phyloP scores from a whole-genome alignment of 2,797 vertebrate genomes.

The Schizothorax lantsangensis region DNA sequence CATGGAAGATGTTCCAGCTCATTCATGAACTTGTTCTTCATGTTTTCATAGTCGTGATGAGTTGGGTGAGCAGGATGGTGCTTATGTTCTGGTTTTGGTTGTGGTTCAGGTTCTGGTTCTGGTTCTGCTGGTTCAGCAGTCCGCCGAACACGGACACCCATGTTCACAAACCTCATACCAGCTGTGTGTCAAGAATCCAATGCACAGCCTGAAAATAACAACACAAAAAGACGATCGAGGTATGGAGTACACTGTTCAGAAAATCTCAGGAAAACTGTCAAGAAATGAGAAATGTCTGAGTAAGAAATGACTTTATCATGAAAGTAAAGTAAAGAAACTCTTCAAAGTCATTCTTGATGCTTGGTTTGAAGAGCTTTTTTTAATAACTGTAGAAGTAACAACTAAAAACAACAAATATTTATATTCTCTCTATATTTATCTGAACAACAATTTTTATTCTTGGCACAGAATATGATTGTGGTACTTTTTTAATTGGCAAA shows the following conservation, averaged over 20 bases:
- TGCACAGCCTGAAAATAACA: not conserved
- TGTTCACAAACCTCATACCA: constrained; percentile 70
- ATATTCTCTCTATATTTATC: not conserved
- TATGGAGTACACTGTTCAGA: not conserved
- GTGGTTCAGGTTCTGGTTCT: constrained; percentile 69
- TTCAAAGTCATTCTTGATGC: not conserved
- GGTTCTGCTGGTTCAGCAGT: constrained; percentile 70
- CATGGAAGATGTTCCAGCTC: constrained; percentile 79
- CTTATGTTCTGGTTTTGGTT: constrained; percentile 42
- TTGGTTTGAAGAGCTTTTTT: not conserved
- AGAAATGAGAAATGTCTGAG: not conserved
- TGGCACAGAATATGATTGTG: not conserved
- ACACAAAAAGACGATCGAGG: not conserved
- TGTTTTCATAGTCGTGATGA: constrained; percentile 81
- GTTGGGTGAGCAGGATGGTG: constrained; percentile 40
- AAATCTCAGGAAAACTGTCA: not conserved
- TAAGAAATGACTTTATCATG: not conserved
- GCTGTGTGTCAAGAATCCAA: constrained; percentile 52
- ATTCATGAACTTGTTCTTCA: constrained; percentile 88
- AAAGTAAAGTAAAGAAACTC: not conserved
- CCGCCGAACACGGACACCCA: constrained; percentile 67
- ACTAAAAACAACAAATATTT: not conserved
- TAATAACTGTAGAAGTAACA: not conserved
- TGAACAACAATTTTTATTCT: not conserved
- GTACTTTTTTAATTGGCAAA: not conserved